phyloP scores from a whole-genome alignment of 2,797 vertebrate genomes.

The Anguilla anguilla region DNA sequence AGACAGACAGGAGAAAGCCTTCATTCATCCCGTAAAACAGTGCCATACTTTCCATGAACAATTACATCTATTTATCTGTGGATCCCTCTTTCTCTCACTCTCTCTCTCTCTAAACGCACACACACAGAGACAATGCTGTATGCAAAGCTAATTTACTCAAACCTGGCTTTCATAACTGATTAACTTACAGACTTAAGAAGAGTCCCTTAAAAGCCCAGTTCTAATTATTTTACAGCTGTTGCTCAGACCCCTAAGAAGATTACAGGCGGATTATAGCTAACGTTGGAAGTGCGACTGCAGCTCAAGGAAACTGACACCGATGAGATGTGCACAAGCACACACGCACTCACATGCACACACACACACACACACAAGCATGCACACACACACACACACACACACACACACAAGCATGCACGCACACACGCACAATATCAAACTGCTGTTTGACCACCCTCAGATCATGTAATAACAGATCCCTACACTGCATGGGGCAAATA shows the following conservation, averaged over 20 bases:
- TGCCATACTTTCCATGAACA: background rate
- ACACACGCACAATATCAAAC: background rate
- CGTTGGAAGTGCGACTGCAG: background rate
- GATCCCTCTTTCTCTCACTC: background rate
- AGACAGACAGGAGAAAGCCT: constrained; percentile 39
- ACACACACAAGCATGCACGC: constrained; percentile 15
- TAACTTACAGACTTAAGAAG: background rate
- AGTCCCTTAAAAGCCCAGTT: background rate
- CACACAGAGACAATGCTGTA: background rate
- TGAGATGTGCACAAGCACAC: background rate
- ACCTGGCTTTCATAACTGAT: background rate
- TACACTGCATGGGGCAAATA: background rate
- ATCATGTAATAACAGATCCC: background rate
- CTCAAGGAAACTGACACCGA: background rate
- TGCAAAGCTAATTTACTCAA: background rate
- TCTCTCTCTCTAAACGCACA: background rate
- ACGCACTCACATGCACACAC: constrained; percentile 14
- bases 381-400: constrained; percentile 8
- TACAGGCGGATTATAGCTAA: constrained; percentile 1
- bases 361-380: constrained; percentile 1
- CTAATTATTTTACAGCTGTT: background rate
- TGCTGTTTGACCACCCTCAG: background rate
- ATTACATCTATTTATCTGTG: background rate
- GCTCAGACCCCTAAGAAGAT: background rate
- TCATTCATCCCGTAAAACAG: background rate